A percentile compares a stretch with the other conserved stretches of the same genome.
Evolutionary conservation across 2,797 vertebrate genomes (phyloP).

Genomic region (Hylomyscus alleni): DNA sequence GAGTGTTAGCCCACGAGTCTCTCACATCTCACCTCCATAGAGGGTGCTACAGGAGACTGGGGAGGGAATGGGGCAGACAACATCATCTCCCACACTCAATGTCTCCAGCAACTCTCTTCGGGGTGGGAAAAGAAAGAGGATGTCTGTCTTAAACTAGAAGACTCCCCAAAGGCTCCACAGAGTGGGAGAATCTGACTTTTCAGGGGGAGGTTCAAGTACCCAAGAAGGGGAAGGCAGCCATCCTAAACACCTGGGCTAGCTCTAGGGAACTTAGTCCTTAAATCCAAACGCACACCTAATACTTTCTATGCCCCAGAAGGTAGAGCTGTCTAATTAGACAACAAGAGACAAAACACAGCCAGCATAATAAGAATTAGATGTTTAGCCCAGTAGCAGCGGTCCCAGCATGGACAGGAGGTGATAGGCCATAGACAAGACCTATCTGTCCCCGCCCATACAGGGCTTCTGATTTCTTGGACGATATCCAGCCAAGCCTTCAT

Average conservation of each 20-base stretch:
- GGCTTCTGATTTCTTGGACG: background rate
- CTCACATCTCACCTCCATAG: background rate
- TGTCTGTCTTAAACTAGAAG: background rate
- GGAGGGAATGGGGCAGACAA: background rate
- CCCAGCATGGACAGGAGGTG: background rate
- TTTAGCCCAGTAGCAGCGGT: background rate
- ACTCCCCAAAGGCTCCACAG: background rate
- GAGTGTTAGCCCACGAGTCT: background rate
- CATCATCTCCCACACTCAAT: background rate
- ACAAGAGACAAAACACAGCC: background rate
- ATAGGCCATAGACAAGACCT: background rate
- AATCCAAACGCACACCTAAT: background rate
- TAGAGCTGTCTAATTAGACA: background rate
- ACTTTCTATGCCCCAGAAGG: background rate
- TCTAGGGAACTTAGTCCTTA: background rate
- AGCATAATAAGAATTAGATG: too few species aligned
- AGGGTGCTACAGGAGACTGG: background rate
- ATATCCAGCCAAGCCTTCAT: too few species aligned
- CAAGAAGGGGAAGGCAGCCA: background rate
- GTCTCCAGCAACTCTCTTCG: background rate
- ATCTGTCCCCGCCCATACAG: background rate
- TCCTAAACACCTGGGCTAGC: background rate
- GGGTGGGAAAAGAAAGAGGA: background rate
- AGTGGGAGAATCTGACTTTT: background rate
- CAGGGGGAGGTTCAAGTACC: background rate